Evolutionary conservation across 1,140 invertebrate genomes (phyloP).

Genomic region (Sycobia sp.): DNA sequence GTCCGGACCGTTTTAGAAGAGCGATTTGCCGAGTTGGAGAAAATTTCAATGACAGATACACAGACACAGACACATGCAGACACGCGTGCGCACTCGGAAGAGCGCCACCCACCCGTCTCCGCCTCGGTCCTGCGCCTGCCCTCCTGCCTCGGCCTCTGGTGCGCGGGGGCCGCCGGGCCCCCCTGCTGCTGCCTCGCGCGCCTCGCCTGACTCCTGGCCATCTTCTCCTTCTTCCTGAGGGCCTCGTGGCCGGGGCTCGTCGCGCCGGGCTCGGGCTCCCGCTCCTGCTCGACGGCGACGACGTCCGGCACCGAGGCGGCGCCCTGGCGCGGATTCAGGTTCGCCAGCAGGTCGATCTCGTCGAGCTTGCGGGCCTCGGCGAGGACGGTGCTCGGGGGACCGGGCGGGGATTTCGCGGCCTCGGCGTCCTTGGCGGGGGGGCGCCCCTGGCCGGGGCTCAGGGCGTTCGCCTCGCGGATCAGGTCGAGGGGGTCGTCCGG

Average conservation of each 20-base stretch:
- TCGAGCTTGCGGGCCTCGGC: constrained; percentile 51
- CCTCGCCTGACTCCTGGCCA: constrained; percentile 55
- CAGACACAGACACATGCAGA: too few relatives aligned
- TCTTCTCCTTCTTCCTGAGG: constrained; percentile 57
- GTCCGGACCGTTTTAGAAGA: too few relatives aligned
- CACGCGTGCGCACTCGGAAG: too few relatives aligned
- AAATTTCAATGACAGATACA: too few relatives aligned
- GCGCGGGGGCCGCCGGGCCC: too few relatives aligned
- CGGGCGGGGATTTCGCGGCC: not conserved
- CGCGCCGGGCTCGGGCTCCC: not conserved
- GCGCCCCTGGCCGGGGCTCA: too few relatives aligned
- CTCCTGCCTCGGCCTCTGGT: too few relatives aligned
- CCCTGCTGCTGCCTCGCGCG: constrained; percentile 30
- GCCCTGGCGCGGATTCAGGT: constrained; percentile 41
- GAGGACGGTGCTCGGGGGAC: constrained; percentile 39
- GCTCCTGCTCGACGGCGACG: constrained; percentile 48
- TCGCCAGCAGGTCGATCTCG: constrained; percentile 57
- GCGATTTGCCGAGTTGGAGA: too few relatives aligned
- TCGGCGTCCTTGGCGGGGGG: too few relatives aligned
- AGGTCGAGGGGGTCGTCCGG: constrained; percentile 25
- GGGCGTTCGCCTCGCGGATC: too few relatives aligned
- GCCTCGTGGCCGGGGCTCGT: not conserved
- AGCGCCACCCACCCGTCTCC: too few relatives aligned
- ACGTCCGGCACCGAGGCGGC: constrained; percentile 52
- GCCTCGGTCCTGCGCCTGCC: too few relatives aligned